Base-by-base conservation (phyloP, 2,113 vertebrate genomes). In the human (Homo sapiens) region DNA sequence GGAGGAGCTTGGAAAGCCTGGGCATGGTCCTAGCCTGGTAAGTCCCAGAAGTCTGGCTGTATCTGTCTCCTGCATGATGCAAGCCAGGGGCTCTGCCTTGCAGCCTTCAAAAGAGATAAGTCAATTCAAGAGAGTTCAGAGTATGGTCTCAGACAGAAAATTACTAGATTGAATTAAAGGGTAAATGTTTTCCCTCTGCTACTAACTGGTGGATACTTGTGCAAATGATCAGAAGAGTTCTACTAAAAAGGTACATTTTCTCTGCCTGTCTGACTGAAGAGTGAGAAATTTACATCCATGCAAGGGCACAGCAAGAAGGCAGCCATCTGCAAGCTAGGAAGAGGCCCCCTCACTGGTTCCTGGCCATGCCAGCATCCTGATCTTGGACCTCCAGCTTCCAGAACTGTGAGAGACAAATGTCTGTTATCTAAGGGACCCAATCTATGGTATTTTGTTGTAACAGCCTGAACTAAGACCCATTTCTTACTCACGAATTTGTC, bases 401-500 rank as follows among this genome's bases (percentile, higher is more conserved):
- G 23, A 61, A 73, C 12, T 40, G 13, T 50, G 76, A 94, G 43
- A 82, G 30, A 23, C 23, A 43, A 23, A 23, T 76, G 52, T 52
- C 40, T 52, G 43, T 55, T 40, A n/a, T 27, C 43, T 52, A 57
- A 80, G 6, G 22, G 2, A 43, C 30, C 43, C 14, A 45, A 48
- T 10, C 32, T 66, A 9, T 68, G 23, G 11, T 61, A 23, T 57
- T 45, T 48, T 43, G 2, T 82, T 61, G 35, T 66, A 23, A 70
- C 7, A 90, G 38, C 6, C 30, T 43, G n/a, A n/a, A 20, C 13
- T 27, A 59, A 75, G 68, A 45, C 35, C 48, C 25, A 80, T 93
- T 80, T 93, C 30, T 93, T 93, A 94, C 27, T 66, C 57, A 61
- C 61, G 20, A 87, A 72, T 94, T 73, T 90, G 23, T 83, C 76